A percentile compares a stretch with the other conserved stretches of the same genome.
Evolutionary conservation across 2,797 vertebrate genomes (phyloP).

Genomic region (Pseudochirops corinnae): DNA sequence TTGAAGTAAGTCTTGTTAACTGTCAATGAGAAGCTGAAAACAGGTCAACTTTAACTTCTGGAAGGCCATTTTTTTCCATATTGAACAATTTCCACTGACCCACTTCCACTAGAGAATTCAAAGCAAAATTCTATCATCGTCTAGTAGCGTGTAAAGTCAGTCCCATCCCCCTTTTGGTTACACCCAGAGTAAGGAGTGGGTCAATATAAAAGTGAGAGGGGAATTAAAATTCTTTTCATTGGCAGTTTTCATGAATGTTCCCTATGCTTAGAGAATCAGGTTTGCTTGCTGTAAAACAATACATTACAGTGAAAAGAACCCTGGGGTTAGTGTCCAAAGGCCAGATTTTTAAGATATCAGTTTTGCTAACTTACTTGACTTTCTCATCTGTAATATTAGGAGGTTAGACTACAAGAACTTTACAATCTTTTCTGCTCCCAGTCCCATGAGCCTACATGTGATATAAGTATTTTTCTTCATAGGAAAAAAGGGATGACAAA

Average conservation of each 20-base stretch:
- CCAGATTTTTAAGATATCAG: not conserved
- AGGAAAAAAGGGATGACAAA: not conserved
- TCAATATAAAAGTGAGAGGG: not conserved
- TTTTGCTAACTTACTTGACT: not conserved
- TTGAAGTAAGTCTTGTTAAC: not conserved
- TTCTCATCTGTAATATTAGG: not conserved
- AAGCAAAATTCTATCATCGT: not conserved
- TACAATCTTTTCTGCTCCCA: not conserved
- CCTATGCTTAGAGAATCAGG: not conserved
- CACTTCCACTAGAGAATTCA: not conserved
- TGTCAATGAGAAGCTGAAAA: not conserved
- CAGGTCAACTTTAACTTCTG: not conserved
- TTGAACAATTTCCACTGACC: not conserved
- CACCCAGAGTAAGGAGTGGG: constrained; percentile 32
- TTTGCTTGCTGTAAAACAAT: constrained; percentile 33
- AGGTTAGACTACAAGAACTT: not conserved
- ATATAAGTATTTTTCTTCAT: not conserved
- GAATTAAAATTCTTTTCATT: not conserved
- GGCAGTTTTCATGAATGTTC: not conserved
- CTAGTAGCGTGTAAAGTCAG: not conserved
- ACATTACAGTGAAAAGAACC: not conserved
- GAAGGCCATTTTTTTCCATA: not conserved
- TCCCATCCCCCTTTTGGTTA: not conserved
- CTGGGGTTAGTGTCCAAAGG: not conserved
- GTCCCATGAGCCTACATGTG: not conserved